Evolutionary conservation across 1,140 invertebrate species (phyloP), one percentile per base, ranked within the genome.

Genomic region (Zophobas morio): DNA sequence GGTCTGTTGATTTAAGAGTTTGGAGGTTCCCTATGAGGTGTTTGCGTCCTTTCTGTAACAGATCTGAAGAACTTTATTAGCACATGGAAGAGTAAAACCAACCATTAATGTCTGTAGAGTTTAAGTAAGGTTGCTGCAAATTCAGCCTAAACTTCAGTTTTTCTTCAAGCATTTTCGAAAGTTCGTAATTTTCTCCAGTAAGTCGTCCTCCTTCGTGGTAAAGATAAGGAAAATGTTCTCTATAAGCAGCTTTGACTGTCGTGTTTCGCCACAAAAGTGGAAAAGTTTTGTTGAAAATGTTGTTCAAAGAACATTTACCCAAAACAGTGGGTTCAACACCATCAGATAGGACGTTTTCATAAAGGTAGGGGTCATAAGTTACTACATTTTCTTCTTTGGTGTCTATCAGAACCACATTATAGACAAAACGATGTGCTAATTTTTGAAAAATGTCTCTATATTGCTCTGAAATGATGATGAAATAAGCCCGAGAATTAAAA

Each of bases 161-260:
- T 2, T 66, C 60, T 46, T 66, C 33, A n/a, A 66, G 3, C 2
- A 66, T 32, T 32, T 46, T 40, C 0, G 42, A n/a, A 33, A 66
- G 6, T 42, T 66, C n/a, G 60, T 47, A 66, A 32, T 66, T 66
- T 66, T 66, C 60, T 2, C 60, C 60, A 0, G 4, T 1, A 33
- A 66, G 2, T 1, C 2, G 32, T 1, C 39, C 4, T 0, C 42
- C 33, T 20, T 42, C 36, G 35, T 37, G 39, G 33, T 42, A 66
- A 8, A 66, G 32, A 20, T 66, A 66, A 39, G 60, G 60, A 42
- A 66, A 66, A 42, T 66, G 60, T 42, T 66, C 39, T 37, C 1
- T 32, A 20, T 40, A 66, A 42, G 39, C 6, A 1, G 39, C 33
- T 32, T n/a, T 0, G 42, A 66, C 39, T 47, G 60, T 66, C 1